These are phyloP conservation scores for Fopius arisanus DNA, from an alignment of 1,140 invertebrate species.

Conservation along the genomic window DNA sequence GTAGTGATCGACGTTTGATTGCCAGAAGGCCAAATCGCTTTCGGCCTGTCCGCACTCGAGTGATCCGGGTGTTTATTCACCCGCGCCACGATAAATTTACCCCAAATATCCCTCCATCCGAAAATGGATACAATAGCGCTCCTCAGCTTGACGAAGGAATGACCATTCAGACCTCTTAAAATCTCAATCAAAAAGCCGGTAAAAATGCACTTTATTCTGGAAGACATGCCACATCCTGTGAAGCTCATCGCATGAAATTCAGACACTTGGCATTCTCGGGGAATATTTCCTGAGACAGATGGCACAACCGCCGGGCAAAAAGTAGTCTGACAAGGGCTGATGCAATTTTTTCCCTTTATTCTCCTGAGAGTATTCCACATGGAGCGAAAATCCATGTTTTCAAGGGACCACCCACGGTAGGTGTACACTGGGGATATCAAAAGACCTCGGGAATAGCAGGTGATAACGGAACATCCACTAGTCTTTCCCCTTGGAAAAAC, in stretches of 20 bases:
- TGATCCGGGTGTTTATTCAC: background rate
- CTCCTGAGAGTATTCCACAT: constrained; percentile 18
- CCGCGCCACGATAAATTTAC: background rate
- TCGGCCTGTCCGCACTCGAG: background rate
- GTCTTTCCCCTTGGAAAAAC: background rate
- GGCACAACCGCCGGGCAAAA: background rate
- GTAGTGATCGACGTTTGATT: background rate
- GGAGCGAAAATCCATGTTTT: constrained; percentile 25
- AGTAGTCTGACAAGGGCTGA: background rate
- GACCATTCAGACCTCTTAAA: background rate
- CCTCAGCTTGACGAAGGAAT: background rate
- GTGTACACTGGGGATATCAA: background rate
- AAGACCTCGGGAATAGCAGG: background rate
- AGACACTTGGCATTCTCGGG: background rate
- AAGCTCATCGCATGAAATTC: background rate
- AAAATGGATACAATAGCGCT: background rate
- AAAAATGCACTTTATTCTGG: too few species aligned
- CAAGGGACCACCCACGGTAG: background rate
- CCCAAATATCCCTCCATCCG: background rate
- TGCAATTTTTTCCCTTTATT: background rate
- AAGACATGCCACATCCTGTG: background rate
- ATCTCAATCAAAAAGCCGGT: too few species aligned
- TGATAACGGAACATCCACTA: background rate
- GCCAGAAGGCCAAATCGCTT: background rate
- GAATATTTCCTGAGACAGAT: background rate